phyloP scores from a whole-genome alignment of 2,797 vertebrate species.

The Xerus rutilus region DNA sequence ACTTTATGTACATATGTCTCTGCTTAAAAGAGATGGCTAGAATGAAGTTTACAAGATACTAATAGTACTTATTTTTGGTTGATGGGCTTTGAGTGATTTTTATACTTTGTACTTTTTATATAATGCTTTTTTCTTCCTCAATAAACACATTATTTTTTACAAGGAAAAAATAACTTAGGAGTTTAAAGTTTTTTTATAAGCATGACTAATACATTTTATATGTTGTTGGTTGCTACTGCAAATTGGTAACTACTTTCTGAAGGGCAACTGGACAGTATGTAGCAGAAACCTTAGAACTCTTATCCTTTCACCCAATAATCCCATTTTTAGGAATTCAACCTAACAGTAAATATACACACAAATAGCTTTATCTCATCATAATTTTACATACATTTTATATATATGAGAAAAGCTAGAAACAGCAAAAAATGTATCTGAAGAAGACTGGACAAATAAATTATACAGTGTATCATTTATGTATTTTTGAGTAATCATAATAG shows the following conservation, averaged over 20 bases:
- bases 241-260: neutral
- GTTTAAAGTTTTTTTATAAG: slow-evolving; percentile 37
- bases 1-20: neutral
- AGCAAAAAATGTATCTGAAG: neutral
- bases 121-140: neutral
- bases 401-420: neutral
- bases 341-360: slow-evolving; percentile 18
- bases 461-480: neutral
- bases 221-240: neutral
- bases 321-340: neutral
- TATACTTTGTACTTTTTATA: slow-evolving; percentile 42
- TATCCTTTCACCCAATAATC: slow-evolving; percentile 24
- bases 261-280: neutral
- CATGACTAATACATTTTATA: neutral
- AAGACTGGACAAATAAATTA: slow-evolving; percentile 30
- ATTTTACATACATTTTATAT: slow-evolving; percentile 1
- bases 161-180: slow-evolving; percentile 10
- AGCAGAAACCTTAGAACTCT: slow-evolving; percentile 3
- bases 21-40: neutral
- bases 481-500: slow-evolving; percentile 41
- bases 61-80: slow-evolving; percentile 52
- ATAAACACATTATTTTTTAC: neutral
- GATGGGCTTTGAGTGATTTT: slow-evolving; percentile 19
- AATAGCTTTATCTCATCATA: neutral
- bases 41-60: slow-evolving; percentile 38